Conservation (phyloP, 2,797 vertebrate genomes). For the Spinus olivaceus region DNA sequence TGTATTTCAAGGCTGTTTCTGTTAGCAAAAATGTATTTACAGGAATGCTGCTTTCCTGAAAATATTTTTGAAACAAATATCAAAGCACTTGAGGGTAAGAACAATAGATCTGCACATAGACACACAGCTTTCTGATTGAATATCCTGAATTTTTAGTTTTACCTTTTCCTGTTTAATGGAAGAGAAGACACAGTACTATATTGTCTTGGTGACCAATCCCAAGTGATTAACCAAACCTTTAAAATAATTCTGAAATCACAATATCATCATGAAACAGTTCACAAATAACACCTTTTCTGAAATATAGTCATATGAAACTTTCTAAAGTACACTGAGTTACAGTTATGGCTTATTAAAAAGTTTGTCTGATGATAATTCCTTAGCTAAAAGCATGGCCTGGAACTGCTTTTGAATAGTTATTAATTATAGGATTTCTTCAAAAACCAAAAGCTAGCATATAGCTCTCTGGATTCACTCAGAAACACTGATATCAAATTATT, state of each 20-base stretch:
- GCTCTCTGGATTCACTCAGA: neutral
- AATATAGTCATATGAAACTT: neutral
- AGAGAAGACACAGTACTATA: neutral
- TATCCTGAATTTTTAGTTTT: neutral
- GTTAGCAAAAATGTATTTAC: neutral
- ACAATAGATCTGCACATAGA: neutral
- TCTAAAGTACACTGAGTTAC: neutral
- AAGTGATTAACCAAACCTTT: neutral
- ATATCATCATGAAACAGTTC: neutral
- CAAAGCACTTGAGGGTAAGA: neutral
- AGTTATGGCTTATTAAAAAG: neutral
- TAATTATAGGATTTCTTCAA: neutral
- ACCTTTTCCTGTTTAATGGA: neutral
- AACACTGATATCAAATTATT: neutral
- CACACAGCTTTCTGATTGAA: neutral
- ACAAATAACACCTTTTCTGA: neutral
- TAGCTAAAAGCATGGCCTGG: neutral
- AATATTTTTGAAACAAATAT: neutral
- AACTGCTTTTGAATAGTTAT: neutral
- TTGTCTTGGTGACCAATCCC: neutral
- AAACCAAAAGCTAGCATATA: neutral
- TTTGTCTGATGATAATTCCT: neutral
- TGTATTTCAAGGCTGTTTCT: neutral
- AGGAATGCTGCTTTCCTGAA: neutral
- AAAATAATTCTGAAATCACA: neutral